These are phyloP conservation scores for Macquaria ambigua DNA, from an alignment of 2,113 vertebrate species.

Conservation along the genomic window DNA sequence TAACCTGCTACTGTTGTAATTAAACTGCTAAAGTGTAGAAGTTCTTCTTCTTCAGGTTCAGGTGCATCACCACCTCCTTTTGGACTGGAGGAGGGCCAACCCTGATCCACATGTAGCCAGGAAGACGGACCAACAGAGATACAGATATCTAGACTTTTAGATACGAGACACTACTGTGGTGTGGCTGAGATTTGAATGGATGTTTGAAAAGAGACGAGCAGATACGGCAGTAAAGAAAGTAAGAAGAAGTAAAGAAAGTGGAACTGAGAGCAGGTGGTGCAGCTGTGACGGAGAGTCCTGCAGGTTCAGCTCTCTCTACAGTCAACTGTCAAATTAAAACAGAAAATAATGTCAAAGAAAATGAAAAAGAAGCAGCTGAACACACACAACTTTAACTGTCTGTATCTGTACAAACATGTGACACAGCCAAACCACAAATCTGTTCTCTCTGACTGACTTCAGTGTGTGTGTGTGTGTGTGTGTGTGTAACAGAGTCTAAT, in stretches of 20 bases:
- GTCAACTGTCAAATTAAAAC: not conserved
- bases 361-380: not conserved
- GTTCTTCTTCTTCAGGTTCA: not conserved
- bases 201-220: no score
- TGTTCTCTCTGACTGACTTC: not conserved
- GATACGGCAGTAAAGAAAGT: no score
- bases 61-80: not conserved
- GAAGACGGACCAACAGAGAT: not conserved
- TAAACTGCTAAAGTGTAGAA: no score
- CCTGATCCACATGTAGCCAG: not conserved
- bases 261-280: no score
- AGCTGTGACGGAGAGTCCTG: no score
- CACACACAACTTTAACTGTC: not conserved
- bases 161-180: no score
- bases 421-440: constrained; percentile 1
- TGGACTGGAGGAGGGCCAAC: not conserved
- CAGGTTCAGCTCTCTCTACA: no score
- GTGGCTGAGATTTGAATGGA: no score
- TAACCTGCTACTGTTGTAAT: not conserved
- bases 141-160: no score
- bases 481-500: constrained; percentile 20
- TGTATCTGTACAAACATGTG: constrained; percentile 1
- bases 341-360: not conserved
- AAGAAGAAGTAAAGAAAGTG: not conserved
- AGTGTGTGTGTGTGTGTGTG: constrained; percentile 1